Evolutionary conservation across 2,888 invertebrate species (phyloP), one percentile per base, ranked within the genome.

Genomic region (Podabrus alpinus): DNA sequence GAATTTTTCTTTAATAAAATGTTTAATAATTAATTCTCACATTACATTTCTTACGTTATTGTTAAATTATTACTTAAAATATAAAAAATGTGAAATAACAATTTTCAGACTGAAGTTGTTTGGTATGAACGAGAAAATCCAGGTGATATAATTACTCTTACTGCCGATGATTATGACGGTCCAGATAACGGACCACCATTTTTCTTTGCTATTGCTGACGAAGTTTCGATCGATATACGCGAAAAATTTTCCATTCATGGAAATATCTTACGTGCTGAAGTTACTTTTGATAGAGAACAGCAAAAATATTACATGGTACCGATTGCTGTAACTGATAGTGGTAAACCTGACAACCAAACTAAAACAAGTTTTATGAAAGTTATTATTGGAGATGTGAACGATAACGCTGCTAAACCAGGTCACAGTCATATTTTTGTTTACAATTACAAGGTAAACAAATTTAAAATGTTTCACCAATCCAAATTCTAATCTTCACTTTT

Each of bases 321-420:
- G 0, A 95, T 99, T 70, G 91, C 93, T 11, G 96, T 99, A 82
- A 94, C 92, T 1, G 99, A 99, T 85, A 94, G 93, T 75, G 97
- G 97, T 0, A 88, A 88, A 0, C 94, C 94, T 0, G 15, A 68
- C 3, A 80, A 86, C 7, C 88, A 91, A 88, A 94, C 94, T 0
- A 96, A 94, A 3, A 94, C 94, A 0, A 96, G 96, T 78, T 94
- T 92, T 11, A 89, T 98, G 15, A 94, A 93, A 72, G 93, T 98
- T 13, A 94, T 97, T 59, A 97, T 99, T 79, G 98, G 97, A 3
- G 99, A 99, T 87, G 91, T 92, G 76, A 99, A 99, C 86, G 98
- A 98, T 85, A 97, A 97, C 85, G 89, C 92, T 1, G 99, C 98
- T 94, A 89, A 90, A 66, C 92, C 94, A 66, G 99, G 98, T 0